Evolutionary conservation across 2,113 vertebrate species (phyloP), one percentile per base, ranked within the genome.

Genomic region (Poecile atricapillus): DNA sequence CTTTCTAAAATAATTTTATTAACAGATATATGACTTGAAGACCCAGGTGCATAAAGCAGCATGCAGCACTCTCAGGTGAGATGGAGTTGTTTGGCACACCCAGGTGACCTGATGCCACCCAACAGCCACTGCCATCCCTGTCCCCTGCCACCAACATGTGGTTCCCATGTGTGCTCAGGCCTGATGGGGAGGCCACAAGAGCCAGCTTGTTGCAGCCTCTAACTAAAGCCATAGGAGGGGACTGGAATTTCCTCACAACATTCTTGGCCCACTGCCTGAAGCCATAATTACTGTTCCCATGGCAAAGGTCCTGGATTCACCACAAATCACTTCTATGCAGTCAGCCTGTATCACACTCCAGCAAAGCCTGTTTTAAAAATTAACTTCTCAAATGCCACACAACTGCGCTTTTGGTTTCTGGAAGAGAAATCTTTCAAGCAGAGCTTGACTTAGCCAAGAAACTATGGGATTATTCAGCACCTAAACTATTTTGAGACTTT

Each of bases 231-330:
- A 95, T 87, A 92, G 81, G 60, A 75, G 62, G 93, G 82, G 87
- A 90, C 95, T 93, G 94, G 94, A 91, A 91, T 96, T 96, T 97
- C 97, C 96, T 92, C 64, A 78, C 52, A 80, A 77, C 93, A 95
- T 92, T 97, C 93, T 75, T 97, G 97, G 97, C 96, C 73, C 31
- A 35, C 58, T 83, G 96, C 96, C 96, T 53, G 64, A 95, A 95
- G 94, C 94, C 90, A 88, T 97, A 96, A 97, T 95, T 83, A 58
- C 91, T 75, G 93, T 96, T 97, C 96, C 97, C 97, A 97, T 95
- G 94, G 97, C 96, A 97, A 96, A 96, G 81, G 90, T 95, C 90
- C 87, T 90, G 94, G 93, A 95, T 52, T 81, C 73, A 75, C 88
- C 89, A 95, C 96, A 95, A 94, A 97, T 95, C 93, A 96, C 84